Percentiles rank a stretch among this genome's conserved stretches.
phyloP scores from a whole-genome alignment of 2,113 vertebrate species.

The Elgaria multicarinata region DNA sequence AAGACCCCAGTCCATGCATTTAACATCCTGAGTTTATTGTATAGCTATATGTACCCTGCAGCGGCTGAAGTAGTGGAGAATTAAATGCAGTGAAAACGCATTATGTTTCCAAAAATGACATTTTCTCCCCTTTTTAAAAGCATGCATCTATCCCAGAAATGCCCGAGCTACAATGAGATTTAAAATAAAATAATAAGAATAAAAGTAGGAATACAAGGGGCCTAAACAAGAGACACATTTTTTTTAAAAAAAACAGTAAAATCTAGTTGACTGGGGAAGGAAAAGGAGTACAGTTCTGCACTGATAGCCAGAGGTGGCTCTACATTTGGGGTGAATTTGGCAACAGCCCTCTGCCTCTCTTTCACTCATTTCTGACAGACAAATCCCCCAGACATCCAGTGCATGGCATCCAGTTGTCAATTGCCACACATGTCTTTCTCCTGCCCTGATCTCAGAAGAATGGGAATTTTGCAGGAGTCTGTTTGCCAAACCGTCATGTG shows the following conservation, averaged over 20 bases:
- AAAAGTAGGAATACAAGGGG: neutral
- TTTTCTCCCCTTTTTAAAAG: constrained; percentile 40
- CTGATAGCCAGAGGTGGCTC: neutral
- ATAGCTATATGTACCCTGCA: constrained; percentile 64
- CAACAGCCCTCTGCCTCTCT: too few species aligned
- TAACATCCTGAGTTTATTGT: constrained; percentile 65
- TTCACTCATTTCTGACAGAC: too few species aligned
- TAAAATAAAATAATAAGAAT: too few species aligned
- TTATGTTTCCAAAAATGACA: constrained; percentile 64
- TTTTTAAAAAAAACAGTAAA: constrained; percentile 23
- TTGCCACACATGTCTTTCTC: too few species aligned
- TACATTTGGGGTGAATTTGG: too few species aligned
- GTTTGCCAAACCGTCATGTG: too few species aligned
- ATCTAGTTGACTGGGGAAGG: constrained; percentile 35
- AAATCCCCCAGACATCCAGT: too few species aligned
- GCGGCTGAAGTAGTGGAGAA: constrained; percentile 45
- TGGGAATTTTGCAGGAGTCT: too few species aligned
- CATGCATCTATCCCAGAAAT: constrained; percentile 50
- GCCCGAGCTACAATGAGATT: constrained; percentile 55
- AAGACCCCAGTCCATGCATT: constrained; percentile 55
- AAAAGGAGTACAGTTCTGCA: neutral
- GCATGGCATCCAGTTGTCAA: too few species aligned
- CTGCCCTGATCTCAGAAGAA: too few species aligned
- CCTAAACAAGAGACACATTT: constrained; percentile 30
- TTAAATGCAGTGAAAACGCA: constrained; percentile 64